Base-by-base conservation (phyloP, 2,888 invertebrate species). In the Macrophya alboannulata region DNA sequence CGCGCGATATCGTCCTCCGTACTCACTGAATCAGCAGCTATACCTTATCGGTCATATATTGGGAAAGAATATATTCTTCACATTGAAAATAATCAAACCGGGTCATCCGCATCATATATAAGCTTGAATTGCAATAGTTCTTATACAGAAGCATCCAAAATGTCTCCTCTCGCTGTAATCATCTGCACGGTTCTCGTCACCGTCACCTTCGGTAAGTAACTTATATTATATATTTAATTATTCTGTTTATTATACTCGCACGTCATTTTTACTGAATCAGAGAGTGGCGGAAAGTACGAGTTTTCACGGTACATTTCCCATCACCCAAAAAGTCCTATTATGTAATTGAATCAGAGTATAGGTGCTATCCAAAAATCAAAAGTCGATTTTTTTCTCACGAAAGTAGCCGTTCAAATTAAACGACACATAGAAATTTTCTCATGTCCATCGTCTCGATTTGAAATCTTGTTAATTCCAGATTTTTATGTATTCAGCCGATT, bases 171-270 rank as follows among this genome's bases (percentile, higher is more conserved):
- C 37, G 62, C 62, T 62, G 59, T 62, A 25, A 17, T 77, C 40
- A 59, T 81, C 59, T 62, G 87, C 84, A 65, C 76, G 71, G 37
- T 86, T 10, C 84, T 87, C 76, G 85, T 82, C 51, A 55, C 86
- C 40, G 74, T 85, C 0, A 85, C 86, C 84, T 85, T 85, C 10
- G 88, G 88, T 87, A 84, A 88, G 88, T 86, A 21, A 79, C 40
- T 3, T 8, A 4, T 8, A 4, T 43, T 1, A 8, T n/a, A 4
- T 10, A 40, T 45, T 21, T 21, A 74, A 43, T 17, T 21, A 45
- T 45, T 17, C 68, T 12, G 65, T 59, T n/a, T 12, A 65, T 65
- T 21, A n/a, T n/a, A 31, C n/a, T 10, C 0, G 65, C 25, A 12
- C 31, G 15, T 31, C 2, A 31, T 25, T 68, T 68, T 68, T 10